Percentiles rank a stretch among this genome's conserved stretches.
Conservation (phyloP, 2,113 vertebrate species). For the Toxostoma redivivum region DNA sequence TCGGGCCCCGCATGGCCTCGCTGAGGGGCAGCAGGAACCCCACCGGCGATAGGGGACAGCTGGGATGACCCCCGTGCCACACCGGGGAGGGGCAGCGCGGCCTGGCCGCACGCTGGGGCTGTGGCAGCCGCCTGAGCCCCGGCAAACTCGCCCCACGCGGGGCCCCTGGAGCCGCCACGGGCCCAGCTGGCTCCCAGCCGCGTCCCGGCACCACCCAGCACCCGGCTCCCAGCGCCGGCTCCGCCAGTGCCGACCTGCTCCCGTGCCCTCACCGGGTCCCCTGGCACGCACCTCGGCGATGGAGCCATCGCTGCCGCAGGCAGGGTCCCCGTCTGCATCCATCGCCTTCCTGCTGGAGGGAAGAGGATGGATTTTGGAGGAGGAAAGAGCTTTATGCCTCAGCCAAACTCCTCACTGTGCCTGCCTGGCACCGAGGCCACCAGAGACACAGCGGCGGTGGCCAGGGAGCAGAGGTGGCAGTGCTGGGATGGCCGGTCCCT, state of each 20-base stretch:
- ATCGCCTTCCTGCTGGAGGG: fast-evolving
- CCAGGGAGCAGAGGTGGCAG: neutral
- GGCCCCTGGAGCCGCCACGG: fast-evolving
- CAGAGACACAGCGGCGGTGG: fast-evolving
- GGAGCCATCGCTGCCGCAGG: fast-evolving
- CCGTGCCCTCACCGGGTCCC: fast-evolving
- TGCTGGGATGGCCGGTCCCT: fast-evolving
- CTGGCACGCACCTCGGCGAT: neutral
- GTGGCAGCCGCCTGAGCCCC: neutral
- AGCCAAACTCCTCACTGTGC: neutral
- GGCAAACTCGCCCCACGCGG: neutral
- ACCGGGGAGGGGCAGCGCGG: fast-evolving
- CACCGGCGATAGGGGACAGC: fast-evolving
- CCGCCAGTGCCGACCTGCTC: neutral
- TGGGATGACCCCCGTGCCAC: neutral
- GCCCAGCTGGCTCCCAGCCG: constrained; percentile 23
- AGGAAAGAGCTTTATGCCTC: neutral
- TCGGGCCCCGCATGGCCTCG: neutral
- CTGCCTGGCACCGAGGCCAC: fast-evolving
- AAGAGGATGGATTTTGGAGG: neutral
- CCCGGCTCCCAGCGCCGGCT: neutral
- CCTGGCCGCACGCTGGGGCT: neutral
- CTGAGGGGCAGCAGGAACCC: neutral
- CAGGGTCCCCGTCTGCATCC: neutral
- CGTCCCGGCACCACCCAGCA: neutral